Conservation (phyloP, 1,140 invertebrate species). For the Gryon sp. region DNA sequence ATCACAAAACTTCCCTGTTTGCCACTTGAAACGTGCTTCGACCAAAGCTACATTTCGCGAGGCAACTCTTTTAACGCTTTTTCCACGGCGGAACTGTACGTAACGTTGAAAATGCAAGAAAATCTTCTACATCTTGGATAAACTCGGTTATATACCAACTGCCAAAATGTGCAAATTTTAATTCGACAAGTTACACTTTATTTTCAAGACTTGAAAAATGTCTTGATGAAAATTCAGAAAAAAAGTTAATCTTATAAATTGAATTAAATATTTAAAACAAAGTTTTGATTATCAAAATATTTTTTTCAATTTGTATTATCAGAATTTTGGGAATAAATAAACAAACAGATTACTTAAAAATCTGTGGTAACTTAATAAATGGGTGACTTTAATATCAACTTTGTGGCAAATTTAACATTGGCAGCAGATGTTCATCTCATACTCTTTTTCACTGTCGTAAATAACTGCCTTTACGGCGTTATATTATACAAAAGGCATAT, state of each 20-base stretch:
- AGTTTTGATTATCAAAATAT: too few relatives aligned
- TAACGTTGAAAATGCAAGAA: slow-evolving; percentile 31
- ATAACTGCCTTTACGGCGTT: slow-evolving; percentile 29
- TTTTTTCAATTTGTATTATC: too few relatives aligned
- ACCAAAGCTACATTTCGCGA: slow-evolving; percentile 21
- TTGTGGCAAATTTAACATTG: slow-evolving; percentile 54
- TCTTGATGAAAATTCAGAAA: too few relatives aligned
- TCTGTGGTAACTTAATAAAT: slow-evolving; percentile 29
- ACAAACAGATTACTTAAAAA: slow-evolving; percentile 5
- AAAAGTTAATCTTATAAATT: too few relatives aligned
- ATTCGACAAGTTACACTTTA: slow-evolving; percentile 33
- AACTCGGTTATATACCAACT: not conserved
- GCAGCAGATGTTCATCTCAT: slow-evolving; percentile 41
- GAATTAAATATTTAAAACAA: too few relatives aligned
- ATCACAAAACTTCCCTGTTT: slow-evolving; percentile 50
- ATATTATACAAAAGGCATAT: slow-evolving; percentile 40
- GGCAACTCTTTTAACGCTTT: slow-evolving; percentile 32
- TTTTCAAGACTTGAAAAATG: too few relatives aligned
- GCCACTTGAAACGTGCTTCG: slow-evolving; percentile 35
- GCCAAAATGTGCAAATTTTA: too few relatives aligned
- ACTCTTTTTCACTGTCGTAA: slow-evolving; percentile 39
- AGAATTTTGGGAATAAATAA: too few relatives aligned
- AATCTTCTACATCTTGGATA: slow-evolving; percentile 25
- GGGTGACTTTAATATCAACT: slow-evolving; percentile 51
- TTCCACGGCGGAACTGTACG: slow-evolving; percentile 13